phyloP scores from a whole-genome alignment of 2,888 invertebrate species.

The Dendrolimus houi region DNA sequence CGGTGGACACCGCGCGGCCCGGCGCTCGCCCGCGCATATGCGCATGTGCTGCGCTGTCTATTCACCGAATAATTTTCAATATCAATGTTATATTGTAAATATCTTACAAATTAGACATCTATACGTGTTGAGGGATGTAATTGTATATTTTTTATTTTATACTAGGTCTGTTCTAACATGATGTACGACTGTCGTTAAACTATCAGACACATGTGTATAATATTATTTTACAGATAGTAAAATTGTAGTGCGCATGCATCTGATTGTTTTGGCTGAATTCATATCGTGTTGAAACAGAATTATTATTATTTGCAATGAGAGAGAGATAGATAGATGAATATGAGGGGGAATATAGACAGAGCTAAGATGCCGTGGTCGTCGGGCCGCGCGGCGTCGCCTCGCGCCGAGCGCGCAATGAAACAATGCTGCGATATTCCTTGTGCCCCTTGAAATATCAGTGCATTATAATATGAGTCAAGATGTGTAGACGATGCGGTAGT shows the following conservation, averaged over 20 bases:
- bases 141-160: slow-evolving; percentile 61
- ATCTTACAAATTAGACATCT: slow-evolving; percentile 67
- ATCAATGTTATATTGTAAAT: slow-evolving; percentile 64
- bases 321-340: slow-evolving; percentile 22
- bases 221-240: no score
- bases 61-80: slow-evolving; percentile 64
- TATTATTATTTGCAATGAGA: slow-evolving; percentile 27
- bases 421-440: slow-evolving; percentile 72
- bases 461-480: slow-evolving; percentile 65
- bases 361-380: slow-evolving; percentile 19
- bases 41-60: slow-evolving; percentile 28
- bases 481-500: slow-evolving; percentile 64
- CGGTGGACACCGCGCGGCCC: slow-evolving; percentile 43
- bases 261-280: no score
- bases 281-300: no score
- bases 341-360: slow-evolving; percentile 9
- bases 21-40: slow-evolving; percentile 35
- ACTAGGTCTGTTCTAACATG: slow-evolving; percentile 21
- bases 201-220: no score
- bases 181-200: no score
- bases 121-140: slow-evolving; percentile 61
- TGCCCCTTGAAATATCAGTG: slow-evolving; percentile 72
- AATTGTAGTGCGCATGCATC: no score
- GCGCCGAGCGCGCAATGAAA: slow-evolving; percentile 38
- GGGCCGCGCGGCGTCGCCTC: slow-evolving; percentile 37